Evolutionary conservation across 2,797 vertebrate genomes (phyloP).

Genomic region (Lophotriccus pileatus): DNA sequence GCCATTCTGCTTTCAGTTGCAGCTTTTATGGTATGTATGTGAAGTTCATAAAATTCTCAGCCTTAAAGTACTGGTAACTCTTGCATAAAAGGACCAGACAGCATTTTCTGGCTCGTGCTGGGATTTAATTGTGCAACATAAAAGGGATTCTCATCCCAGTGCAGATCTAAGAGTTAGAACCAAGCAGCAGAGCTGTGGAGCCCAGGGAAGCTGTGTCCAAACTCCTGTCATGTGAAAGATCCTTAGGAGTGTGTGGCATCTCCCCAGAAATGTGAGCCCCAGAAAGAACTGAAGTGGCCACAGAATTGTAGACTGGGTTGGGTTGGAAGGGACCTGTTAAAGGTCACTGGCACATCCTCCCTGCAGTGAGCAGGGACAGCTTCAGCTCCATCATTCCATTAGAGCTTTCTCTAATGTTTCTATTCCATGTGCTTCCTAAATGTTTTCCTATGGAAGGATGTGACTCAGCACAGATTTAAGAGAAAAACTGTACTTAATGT

Average conservation of each 20-base stretch:
- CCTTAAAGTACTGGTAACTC: background rate
- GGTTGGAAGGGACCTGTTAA: background rate
- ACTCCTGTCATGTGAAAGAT: background rate
- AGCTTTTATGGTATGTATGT: background rate
- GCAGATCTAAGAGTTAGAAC: background rate
- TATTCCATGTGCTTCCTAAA: background rate
- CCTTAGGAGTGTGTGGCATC: background rate
- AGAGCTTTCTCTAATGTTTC: fast-evolving
- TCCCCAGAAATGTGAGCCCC: background rate
- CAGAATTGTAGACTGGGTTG: background rate
- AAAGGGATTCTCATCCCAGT: background rate
- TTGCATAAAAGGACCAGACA: background rate
- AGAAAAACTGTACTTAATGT: background rate
- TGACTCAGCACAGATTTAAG: background rate
- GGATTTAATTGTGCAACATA: background rate
- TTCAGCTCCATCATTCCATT: background rate
- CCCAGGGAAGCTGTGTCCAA: background rate
- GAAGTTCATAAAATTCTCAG: background rate
- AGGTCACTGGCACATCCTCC: background rate
- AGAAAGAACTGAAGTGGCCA: background rate
- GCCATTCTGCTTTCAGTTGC: background rate
- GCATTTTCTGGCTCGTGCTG: background rate
- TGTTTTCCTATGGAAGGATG: background rate
- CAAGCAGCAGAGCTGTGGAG: background rate
- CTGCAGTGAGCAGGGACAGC: background rate